Conservation (phyloP, 2,888 invertebrate genomes). For the Abrostola triplasia region DNA sequence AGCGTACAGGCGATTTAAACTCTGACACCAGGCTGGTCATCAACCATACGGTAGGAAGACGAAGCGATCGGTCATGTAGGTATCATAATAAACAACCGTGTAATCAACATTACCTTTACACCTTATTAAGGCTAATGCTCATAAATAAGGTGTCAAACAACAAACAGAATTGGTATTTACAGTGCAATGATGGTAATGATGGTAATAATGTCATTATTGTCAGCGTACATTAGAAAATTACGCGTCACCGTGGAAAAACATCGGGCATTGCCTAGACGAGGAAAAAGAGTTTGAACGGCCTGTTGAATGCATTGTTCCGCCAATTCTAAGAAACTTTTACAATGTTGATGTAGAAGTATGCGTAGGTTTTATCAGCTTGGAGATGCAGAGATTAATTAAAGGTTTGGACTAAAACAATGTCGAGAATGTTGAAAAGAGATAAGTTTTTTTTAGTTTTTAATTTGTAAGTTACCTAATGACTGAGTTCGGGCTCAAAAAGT, state of each 20-base stretch:
- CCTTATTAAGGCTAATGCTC: constrained; percentile 34
- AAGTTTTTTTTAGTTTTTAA: too few species aligned
- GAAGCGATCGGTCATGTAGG: neutral
- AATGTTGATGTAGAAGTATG: constrained; percentile 31
- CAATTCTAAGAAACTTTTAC: constrained; percentile 49
- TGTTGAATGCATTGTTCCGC: constrained; percentile 50
- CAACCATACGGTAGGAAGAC: too few species aligned
- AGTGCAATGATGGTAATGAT: constrained; percentile 13
- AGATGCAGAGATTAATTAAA: constrained; percentile 16
- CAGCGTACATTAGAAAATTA: constrained; percentile 48
- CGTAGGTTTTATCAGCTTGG: constrained; percentile 28
- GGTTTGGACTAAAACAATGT: constrained; percentile 6
- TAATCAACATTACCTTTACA: constrained; percentile 22
- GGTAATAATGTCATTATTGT: constrained; percentile 49
- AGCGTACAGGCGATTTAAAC: too few species aligned
- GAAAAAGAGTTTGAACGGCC: constrained; percentile 45
- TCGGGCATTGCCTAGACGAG: constrained; percentile 44
- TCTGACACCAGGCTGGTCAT: too few species aligned
- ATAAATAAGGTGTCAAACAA: constrained; percentile 16
- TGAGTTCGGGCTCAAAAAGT: too few species aligned
- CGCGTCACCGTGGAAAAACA: constrained; percentile 42
- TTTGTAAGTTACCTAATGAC: too few species aligned
- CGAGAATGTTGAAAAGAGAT: neutral
- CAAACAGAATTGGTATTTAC: constrained; percentile 23
- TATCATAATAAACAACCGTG: constrained; percentile 8